Percentiles rank a stretch among this genome's conserved stretches.
These are phyloP conservation scores for Rhinopomastus cyanomelas DNA, from an alignment of 2,113 vertebrate genomes.

Conservation along the genomic window DNA sequence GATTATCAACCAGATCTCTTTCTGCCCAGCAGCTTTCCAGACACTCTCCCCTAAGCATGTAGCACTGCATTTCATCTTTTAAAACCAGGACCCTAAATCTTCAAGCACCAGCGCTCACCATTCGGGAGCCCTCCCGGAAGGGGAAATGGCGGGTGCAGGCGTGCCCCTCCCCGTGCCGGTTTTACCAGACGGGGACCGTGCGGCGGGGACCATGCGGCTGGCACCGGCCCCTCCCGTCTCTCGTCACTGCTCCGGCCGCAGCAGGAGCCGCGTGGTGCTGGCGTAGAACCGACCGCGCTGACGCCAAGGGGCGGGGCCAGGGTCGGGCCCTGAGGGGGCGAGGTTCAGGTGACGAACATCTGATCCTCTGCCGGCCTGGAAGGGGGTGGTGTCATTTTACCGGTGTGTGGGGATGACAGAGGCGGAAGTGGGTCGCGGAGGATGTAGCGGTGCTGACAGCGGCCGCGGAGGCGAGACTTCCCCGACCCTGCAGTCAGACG, in stretches of 20 bases:
- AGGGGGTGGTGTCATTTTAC: background rate
- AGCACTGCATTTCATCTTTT: background rate
- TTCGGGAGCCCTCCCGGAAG: background rate
- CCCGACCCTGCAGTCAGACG: background rate
- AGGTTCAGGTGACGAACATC: background rate
- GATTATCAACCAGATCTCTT: too few relatives aligned
- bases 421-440: slow-evolving; percentile 34
- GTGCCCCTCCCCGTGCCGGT: fast-evolving
- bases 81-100: background rate
- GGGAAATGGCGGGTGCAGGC: fast-evolving
- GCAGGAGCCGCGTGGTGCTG: too few relatives aligned
- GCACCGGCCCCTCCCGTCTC: fast-evolving
- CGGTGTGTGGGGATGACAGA: slow-evolving; percentile 44
- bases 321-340: too few relatives aligned
- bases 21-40: too few relatives aligned
- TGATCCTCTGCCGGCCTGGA: too few relatives aligned
- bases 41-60: too few relatives aligned
- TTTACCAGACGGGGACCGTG: fast-evolving
- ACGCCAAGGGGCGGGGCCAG: background rate
- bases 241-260: fast-evolving
- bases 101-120: background rate
- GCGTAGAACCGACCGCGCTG: too few relatives aligned
- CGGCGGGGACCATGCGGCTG: fast-evolving
- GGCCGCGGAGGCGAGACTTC: background rate
- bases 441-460: slow-evolving; percentile 12